Evolutionary conservation across 1,140 invertebrate species (phyloP).

Genomic region (Grapholita molesta): DNA sequence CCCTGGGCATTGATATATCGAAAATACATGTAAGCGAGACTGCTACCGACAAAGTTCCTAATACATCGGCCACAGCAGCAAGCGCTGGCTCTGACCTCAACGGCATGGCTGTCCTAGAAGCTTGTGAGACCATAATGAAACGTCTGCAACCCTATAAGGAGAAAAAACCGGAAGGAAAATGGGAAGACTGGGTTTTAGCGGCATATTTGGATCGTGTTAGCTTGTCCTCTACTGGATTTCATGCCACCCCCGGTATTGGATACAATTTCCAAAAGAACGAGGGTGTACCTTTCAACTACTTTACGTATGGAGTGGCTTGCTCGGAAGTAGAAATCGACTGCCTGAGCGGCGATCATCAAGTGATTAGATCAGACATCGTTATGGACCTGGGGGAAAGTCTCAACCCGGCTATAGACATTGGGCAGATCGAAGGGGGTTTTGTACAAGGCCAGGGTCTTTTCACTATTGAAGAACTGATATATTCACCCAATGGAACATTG

Average conservation of each 20-base stretch:
- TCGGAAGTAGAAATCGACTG: slow-evolving; percentile 93
- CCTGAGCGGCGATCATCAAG: slow-evolving; percentile 92
- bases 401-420: slow-evolving; percentile 97
- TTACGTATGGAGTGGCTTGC: slow-evolving; percentile 87
- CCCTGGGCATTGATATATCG: slow-evolving; percentile 84
- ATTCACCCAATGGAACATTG: slow-evolving; percentile 89
- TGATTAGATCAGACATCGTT: slow-evolving; percentile 93
- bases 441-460: slow-evolving; percentile 96
- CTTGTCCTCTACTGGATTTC: slow-evolving; percentile 92
- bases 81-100: slow-evolving; percentile 95
- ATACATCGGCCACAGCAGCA: slow-evolving; percentile 95
- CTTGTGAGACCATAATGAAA: slow-evolving; percentile 88
- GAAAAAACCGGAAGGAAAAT: slow-evolving; percentile 87
- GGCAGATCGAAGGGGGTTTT: slow-evolving; percentile 96
- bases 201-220: slow-evolving; percentile 91
- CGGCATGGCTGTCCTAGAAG: slow-evolving; percentile 95
- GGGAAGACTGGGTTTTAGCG: slow-evolving; percentile 90
- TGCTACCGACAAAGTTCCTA: slow-evolving; percentile 95
- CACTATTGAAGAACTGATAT: slow-evolving; percentile 93
- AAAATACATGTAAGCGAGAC: slow-evolving; percentile 94
- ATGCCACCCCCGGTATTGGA: slow-evolving; percentile 88
- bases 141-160: slow-evolving; percentile 88
- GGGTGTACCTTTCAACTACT: slow-evolving; percentile 89
- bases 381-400: slow-evolving; percentile 96
- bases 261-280: slow-evolving; percentile 86